Evolutionary conservation across 2,888 invertebrate species (phyloP).

Genomic region (Chrysolina americana): DNA sequence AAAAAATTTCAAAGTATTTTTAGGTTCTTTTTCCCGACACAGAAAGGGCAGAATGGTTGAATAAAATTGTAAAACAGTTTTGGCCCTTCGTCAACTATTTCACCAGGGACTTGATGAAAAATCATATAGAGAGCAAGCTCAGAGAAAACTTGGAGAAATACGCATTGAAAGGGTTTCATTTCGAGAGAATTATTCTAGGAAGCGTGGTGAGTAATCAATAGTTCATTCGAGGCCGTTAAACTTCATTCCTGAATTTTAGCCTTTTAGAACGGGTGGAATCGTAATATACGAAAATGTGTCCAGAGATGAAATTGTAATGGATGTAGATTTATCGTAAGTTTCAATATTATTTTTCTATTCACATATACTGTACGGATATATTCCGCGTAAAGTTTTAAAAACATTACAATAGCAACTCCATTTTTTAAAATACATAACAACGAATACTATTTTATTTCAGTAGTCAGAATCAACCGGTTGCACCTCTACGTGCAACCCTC

Average conservation of each 20-base stretch:
- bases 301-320: conserved; percentile 96
- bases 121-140: conserved; percentile 87
- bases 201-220: conserved; percentile 81
- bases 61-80: conserved; percentile 88
- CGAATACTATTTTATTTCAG: no score
- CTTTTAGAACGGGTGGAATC: conserved; percentile 92
- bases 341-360: no score
- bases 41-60: conserved; percentile 96
- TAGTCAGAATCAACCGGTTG: no score
- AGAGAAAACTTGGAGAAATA: conserved; percentile 86
- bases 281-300: conserved; percentile 96
- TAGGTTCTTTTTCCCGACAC: conserved; percentile 94
- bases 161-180: conserved; percentile 92
- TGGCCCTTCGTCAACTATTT: conserved; percentile 98
- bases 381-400: no score
- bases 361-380: no score
- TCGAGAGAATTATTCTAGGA: conserved; percentile 94
- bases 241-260: conserved; percentile 73
- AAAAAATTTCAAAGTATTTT: conserved; percentile 16
- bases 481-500: no score
- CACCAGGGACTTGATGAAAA: conserved; percentile 85
- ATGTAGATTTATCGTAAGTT: conserved; percentile 92
- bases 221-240: background rate
- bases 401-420: no score
- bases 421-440: no score